Base-by-base conservation (phyloP, 1,140 invertebrate genomes). In the Trichonephila clavipes region DNA sequence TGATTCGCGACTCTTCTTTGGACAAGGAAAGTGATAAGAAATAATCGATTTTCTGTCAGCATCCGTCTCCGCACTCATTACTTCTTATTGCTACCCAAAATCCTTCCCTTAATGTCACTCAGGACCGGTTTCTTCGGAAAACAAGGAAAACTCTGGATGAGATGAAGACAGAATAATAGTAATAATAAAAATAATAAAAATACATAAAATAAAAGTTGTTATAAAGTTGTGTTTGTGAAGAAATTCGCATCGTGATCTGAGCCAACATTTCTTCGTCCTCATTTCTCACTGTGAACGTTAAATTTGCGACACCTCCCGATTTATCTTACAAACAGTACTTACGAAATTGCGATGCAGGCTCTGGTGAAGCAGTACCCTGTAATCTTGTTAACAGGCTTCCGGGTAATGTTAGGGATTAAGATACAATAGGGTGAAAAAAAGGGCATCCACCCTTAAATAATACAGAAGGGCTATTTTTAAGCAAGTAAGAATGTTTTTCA, bases 1-100 rank as follows among this genome's bases (percentile, higher is more conserved):
- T 59, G 58, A 82, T 90, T 90, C 66, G n/a, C 59, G 59, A 88
- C 86, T 88, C 62, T 66, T 82, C 72, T 81, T 28, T 18, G 77
- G 89, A 90, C 89, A 81, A 34, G 77, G 58, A 90, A 90, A 82
- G 69, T 90, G 89, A 90, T 90, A 90, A 90, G 89, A 62, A 82
- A 90, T 61, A 51, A 90, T 90, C 64, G 89, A 90, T 90, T 90
- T 90, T n/a, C 64, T 89, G 88, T 89, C 88, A 59, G 21, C 88
- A 59, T 77, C 61, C 66, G 64, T 77, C 61, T 77, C 66, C 10
- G 2, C 19, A 19, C 88, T 89, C 88, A 89, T 89, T 89, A 89
- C 34, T 89, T 77, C 88, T 72, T 77, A 58, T 59, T 89, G 88
- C 69, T 77, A 89, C 66, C 69, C 44, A 77, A 69, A 89, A 77